Percentiles rank a stretch among this genome's conserved stretches.
These are phyloP conservation scores for Zaprionus ornatus DNA, from an alignment of 1,140 invertebrate species.

Conservation along the genomic window DNA sequence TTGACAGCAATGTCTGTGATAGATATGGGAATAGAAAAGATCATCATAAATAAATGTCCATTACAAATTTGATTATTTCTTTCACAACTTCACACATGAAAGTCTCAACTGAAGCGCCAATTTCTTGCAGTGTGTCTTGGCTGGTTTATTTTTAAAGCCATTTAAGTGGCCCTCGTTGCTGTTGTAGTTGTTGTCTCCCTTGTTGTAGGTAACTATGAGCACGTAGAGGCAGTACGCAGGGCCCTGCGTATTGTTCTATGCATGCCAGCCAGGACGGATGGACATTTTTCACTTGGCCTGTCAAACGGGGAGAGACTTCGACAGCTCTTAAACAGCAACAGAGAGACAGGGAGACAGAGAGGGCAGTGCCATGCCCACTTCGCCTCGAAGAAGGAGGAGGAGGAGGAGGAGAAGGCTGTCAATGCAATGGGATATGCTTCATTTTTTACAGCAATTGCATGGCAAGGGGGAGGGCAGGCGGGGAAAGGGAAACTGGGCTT, in stretches of 20 bases:
- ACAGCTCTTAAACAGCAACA: constrained; percentile 52
- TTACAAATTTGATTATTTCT: too few relatives aligned
- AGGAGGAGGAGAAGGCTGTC: not conserved
- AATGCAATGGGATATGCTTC: constrained; percentile 26
- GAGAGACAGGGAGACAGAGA: not conserved
- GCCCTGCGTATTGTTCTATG: constrained; percentile 59
- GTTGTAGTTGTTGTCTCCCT: not conserved
- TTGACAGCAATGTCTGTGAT: too few relatives aligned
- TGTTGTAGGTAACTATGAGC: constrained; percentile 43
- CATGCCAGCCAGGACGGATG: constrained; percentile 21
- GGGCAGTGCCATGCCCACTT: constrained; percentile 33
- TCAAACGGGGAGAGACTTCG: constrained; percentile 56
- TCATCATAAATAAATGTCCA: too few relatives aligned
- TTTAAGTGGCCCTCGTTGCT: constrained; percentile 59
- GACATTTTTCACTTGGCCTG: constrained; percentile 67
- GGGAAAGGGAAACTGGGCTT: constrained; percentile 4
- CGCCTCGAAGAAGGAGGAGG: not conserved
- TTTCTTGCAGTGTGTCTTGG: not conserved
- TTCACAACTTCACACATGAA: too few relatives aligned
- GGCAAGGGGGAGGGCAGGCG: not conserved
- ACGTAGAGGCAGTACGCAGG: constrained; percentile 32
- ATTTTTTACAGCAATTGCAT: constrained; percentile 23
- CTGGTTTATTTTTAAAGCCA: constrained; percentile 72
- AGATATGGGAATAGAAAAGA: too few relatives aligned
- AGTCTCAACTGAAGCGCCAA: not conserved